Evolutionary conservation across 2,113 vertebrate genomes (phyloP), one percentile per base, ranked within the genome.

Genomic region (zebrafish (Danio rerio)): DNA sequence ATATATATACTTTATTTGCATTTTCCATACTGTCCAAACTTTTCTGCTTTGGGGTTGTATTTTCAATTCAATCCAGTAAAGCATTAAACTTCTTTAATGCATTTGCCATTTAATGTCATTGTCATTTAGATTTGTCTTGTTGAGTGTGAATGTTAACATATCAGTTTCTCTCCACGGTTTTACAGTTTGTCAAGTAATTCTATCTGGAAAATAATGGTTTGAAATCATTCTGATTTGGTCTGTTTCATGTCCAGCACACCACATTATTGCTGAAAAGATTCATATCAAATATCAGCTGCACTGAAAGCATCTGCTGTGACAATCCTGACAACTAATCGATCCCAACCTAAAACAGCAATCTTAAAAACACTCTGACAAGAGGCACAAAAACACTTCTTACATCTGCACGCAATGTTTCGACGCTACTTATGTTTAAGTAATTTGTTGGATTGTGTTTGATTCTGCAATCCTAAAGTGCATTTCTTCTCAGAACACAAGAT

Each of bases 321-420:
- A 45, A 20, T 20, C n/a, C 3, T 75, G 72, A 75, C 72, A 75
- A 21, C 55, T 47, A 45, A 75, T 59, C 40, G 42, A 75, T 75
- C 43, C 58, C 4, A 59, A 13, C n/a, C 12, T 59, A 9, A 75
- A 72, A 59, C 18, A 74, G 3, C 9, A 43, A 0, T 56, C 18
- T 75, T 59, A 15, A 75, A 18, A 47, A 59, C 42, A 72, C 55
- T 40, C 15, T 58, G 42, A 15, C 42, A 75, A 15, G 42, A 20
- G 43, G 16, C 52, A 73, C 5, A 56, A n/a, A 56, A 15, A 73
- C 21, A 42, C 69, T 53, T 15, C 13, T 45, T 18, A 68, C 2
- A 53, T 31, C 69, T 53, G 12, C 4, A 15, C 8, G 7, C 20
- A 16, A 7, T 72, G 5, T 15, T 42, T 68, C 9, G 11, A 47